phyloP scores from a whole-genome alignment of 2,888 invertebrate species.

The Ellobium chinense region DNA sequence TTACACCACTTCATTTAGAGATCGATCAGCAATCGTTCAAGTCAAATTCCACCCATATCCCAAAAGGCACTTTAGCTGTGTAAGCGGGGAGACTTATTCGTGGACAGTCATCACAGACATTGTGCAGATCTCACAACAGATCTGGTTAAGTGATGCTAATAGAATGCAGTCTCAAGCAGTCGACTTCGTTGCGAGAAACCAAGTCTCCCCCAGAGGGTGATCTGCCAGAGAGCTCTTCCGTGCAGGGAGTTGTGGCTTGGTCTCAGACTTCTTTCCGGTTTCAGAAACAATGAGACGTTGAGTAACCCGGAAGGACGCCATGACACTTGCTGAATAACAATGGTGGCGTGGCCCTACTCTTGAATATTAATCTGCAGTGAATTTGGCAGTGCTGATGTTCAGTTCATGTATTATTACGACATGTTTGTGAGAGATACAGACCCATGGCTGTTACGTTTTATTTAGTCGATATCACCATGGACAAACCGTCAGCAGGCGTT shows the following conservation, averaged over 20 bases:
- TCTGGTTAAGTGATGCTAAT: neutral
- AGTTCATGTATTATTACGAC: too few species aligned
- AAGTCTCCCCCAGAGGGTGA: neutral
- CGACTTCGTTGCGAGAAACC: neutral
- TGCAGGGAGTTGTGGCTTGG: neutral
- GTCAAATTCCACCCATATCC: neutral
- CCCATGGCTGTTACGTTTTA: too few species aligned
- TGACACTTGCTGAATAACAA: neutral
- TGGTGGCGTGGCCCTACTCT: neutral
- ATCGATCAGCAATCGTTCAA: too few species aligned
- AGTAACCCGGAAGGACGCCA: neutral
- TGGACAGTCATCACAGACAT: neutral
- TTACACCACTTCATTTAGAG: too few species aligned
- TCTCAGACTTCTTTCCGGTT: neutral
- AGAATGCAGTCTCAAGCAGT: neutral
- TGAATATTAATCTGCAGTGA: too few species aligned
- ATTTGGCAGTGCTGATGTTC: too few species aligned
- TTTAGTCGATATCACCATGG: too few species aligned
- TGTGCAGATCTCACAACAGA: neutral
- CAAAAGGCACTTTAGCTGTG: neutral
- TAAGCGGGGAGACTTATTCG: neutral
- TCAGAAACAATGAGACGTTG: neutral
- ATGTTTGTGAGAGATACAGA: too few species aligned
- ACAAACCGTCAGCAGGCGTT: too few species aligned
- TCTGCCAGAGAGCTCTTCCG: neutral